Conservation (phyloP, 37 sponge, comb jelly and placozoan species). For the Cliona cf. orientalis region DNA sequence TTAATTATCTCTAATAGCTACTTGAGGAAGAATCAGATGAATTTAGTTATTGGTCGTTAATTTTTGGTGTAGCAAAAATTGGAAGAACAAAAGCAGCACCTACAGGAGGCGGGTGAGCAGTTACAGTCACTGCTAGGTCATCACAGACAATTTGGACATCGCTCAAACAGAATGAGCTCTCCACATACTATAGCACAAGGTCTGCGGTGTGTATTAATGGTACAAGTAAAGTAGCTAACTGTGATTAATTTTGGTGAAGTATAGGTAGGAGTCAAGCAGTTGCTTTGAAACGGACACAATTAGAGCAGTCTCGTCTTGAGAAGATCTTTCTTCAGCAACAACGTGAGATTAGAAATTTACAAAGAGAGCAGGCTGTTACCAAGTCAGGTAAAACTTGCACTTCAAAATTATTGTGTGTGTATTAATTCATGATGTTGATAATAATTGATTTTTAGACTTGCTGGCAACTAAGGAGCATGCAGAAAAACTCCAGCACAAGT, state of each 20-base stretch:
- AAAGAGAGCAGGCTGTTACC: conserved; percentile 1
- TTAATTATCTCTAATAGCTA: neutral
- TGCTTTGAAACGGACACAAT: conserved; percentile 28
- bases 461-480: conserved; percentile 19
- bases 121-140: neutral
- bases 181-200: neutral
- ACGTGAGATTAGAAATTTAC: conserved; percentile 21
- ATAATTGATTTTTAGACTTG: conserved; percentile 2
- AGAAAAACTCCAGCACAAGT: neutral
- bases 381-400: conserved; percentile 21
- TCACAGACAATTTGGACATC: neutral
- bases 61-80: neutral
- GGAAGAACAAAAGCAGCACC: too few species aligned
- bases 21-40: neutral
- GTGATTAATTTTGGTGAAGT: neutral
- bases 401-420: neutral
- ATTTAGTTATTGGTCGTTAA: too few species aligned
- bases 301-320: conserved; percentile 42
- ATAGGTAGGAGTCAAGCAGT: conserved; percentile 17
- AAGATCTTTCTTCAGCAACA: conserved; percentile 36
- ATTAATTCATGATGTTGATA: neutral
- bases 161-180: neutral
- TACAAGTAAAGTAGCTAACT: neutral
- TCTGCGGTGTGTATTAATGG: neutral
- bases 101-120: too few species aligned